Conservation (phyloP, 2,797 vertebrate species). For the Diceros bicornis region DNA sequence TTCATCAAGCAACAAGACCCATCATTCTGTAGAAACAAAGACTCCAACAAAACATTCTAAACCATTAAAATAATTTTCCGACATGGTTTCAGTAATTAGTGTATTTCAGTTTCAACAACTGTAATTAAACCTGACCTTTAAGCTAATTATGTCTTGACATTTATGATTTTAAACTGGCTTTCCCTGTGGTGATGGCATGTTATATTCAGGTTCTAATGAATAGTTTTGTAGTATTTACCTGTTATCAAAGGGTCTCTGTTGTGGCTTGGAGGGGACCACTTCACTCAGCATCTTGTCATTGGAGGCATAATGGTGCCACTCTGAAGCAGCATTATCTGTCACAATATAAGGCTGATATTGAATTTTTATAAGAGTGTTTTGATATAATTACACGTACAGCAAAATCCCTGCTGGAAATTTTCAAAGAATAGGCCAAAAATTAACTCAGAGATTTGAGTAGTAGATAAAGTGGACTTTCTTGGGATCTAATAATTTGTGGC, state of each 20-base stretch:
- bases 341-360: slow-evolving; percentile 55
- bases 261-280: slow-evolving; percentile 53
- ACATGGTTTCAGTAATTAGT: slow-evolving; percentile 88
- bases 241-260: slow-evolving; percentile 57
- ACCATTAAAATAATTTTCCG: slow-evolving; percentile 88
- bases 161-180: slow-evolving; percentile 90
- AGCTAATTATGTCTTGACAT: slow-evolving; percentile 92
- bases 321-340: slow-evolving; percentile 62
- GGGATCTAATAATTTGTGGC: slow-evolving; percentile 13
- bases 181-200: slow-evolving; percentile 87
- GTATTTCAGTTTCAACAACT: slow-evolving; percentile 91
- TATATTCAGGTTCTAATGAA: slow-evolving; percentile 88
- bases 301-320: slow-evolving; percentile 34
- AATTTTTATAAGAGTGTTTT: slow-evolving; percentile 66
- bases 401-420: slow-evolving; percentile 75
- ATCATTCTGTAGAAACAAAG: slow-evolving; percentile 77
- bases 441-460: slow-evolving; percentile 60
- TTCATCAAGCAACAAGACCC: slow-evolving; percentile 81
- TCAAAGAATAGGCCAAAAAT: slow-evolving; percentile 69
- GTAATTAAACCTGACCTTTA: slow-evolving; percentile 93
- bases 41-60: slow-evolving; percentile 87
- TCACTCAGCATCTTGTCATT: neutral
- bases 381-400: slow-evolving; percentile 69
- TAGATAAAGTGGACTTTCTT: slow-evolving; percentile 53
- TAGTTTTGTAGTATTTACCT: slow-evolving; percentile 84